Base-by-base conservation (phyloP, 1,140 invertebrate genomes). In the Nymphalis io region DNA sequence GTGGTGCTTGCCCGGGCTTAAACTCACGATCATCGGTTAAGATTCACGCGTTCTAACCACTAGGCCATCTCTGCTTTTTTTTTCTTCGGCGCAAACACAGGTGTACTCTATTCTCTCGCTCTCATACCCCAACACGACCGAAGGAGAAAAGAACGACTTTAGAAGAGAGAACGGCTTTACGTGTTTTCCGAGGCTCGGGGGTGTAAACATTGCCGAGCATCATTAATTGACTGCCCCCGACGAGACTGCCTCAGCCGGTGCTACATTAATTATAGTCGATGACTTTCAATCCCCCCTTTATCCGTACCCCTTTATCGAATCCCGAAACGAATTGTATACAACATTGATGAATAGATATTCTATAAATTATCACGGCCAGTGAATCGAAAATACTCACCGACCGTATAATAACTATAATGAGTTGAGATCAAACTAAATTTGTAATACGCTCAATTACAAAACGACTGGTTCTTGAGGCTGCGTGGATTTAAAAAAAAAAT, bases 261-360 rank as follows among this genome's bases (percentile, higher is more conserved):
- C 6, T 48, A 3, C 15, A 18, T 48, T n/a, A 48, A 48, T 42
- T 42, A 42, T n/a, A 15, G 15, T 13, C 38, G 18, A 20, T 42
- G 58, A 60, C 38, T 60, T 20, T 42, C 39, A 21, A 60, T 23
- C 5, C 2, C 15, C 57, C 40, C n/a, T n/a, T n/a, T n/a, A n/a
- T n/a, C n/a, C n/a, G n/a, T n/a, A n/a, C n/a, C n/a, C 40, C n/a
- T 61, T 42, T 2, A 48, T 16, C 46, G 12, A 42, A 42, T 48
- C 46, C 46, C 15, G 42, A 27, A 61, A 42, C 20, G 44, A 60
- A 42, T 33, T 46, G 60, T 61, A 2, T 21, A n/a, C 40, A 44
- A 61, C 60, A 27, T 61, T 61, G 60, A 61, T 5, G 20, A 46
- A 61, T 38, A 44, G 58, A 42, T 60, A 18, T 42, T 60, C 42